phyloP scores from a whole-genome alignment of 2,113 vertebrate species.

The Chloroceryle aenea region DNA sequence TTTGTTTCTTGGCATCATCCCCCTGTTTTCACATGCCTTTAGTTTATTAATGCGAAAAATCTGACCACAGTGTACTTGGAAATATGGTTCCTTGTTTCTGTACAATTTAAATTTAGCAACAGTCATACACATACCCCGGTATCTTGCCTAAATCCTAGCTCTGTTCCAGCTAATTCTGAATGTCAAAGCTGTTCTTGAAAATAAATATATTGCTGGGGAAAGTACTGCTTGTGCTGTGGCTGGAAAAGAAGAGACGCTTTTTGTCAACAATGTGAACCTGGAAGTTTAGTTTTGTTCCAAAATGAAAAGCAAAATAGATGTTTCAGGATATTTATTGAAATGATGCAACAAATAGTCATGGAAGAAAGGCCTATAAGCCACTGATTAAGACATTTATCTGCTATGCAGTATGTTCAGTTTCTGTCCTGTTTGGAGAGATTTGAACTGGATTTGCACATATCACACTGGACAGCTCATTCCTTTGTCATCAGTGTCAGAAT shows the following conservation, averaged over 20 bases:
- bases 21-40: not conserved
- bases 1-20: not conserved
- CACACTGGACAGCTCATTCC: not conserved
- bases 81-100: not conserved
- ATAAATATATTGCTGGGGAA: not conserved
- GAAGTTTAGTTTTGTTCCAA: not conserved
- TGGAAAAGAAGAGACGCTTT: not conserved
- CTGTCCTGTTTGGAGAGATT: not conserved
- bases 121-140: not conserved
- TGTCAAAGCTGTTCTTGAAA: not conserved
- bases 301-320: not conserved
- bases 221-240: not conserved
- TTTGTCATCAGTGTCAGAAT: not conserved
- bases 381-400: not conserved
- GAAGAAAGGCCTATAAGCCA: not conserved
- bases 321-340: not conserved
- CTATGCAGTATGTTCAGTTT: rapidly evolving
- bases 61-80: not conserved
- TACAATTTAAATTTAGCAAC: not conserved
- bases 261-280: not conserved
- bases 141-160: not conserved
- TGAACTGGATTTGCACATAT: not conserved
- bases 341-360: not conserved
- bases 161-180: not conserved
- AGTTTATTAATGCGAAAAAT: not conserved